These are phyloP conservation scores for Cheilosia impressa DNA, from an alignment of 2,888 invertebrate genomes.

Conservation along the genomic window DNA sequence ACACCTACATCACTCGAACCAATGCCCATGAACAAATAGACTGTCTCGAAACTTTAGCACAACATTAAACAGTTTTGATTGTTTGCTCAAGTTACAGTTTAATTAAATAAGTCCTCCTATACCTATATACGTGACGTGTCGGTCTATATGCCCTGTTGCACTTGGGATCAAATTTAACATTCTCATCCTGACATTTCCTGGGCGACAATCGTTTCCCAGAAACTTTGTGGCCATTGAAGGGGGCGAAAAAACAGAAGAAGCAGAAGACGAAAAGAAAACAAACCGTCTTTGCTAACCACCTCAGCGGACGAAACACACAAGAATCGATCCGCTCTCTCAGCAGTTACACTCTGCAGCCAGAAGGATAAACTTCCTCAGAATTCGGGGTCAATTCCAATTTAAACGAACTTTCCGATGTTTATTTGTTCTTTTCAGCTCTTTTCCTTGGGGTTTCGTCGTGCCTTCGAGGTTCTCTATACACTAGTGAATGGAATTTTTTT, in stretches of 20 bases:
- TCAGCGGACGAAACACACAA: not conserved
- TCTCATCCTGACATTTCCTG: conserved; percentile 34
- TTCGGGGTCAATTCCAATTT: conserved; percentile 59
- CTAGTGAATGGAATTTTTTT: conserved; percentile 2
- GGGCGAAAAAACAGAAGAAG: not conserved
- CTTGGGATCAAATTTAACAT: conserved; percentile 38
- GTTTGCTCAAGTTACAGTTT: conserved; percentile 73
- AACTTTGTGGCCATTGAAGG: conserved; percentile 41
- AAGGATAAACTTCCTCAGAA: conserved; percentile 40
- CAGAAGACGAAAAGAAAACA: not conserved
- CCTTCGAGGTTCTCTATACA: not conserved
- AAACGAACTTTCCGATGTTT: conserved; percentile 56
- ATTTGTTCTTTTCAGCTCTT: conserved; percentile 46
- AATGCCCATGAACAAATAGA: conserved; percentile 9
- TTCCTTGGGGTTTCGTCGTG: not conserved
- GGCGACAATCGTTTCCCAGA: conserved; percentile 30
- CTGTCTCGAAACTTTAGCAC: conserved; percentile 58
- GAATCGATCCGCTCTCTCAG: conserved; percentile 45
- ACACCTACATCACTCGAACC: not conserved
- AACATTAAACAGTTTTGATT: conserved; percentile 72
- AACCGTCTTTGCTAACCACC: conserved; percentile 7
- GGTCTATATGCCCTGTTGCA: conserved; percentile 36
- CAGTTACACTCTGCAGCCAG: conserved; percentile 11
- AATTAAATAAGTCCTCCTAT: conserved; percentile 62
- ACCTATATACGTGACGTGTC: not conserved